phyloP scores from a whole-genome alignment of 2,888 invertebrate genomes.

The Acleris sparsana region DNA sequence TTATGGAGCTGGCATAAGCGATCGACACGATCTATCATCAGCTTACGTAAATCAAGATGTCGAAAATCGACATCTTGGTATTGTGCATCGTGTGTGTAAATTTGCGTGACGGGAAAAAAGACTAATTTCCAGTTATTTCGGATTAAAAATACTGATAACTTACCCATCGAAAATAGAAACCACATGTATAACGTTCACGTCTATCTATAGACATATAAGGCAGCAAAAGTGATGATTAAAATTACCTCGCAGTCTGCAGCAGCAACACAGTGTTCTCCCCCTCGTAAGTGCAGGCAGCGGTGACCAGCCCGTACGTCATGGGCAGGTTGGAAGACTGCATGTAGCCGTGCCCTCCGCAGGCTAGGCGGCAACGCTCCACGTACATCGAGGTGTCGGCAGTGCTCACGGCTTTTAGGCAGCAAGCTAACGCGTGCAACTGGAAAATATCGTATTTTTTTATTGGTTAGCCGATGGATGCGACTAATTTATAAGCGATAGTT shows the following conservation, averaged over 20 bases:
- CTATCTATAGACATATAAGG: not conserved
- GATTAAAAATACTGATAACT: too few species aligned
- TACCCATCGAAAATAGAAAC: too few species aligned
- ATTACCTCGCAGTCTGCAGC: constrained; percentile 92
- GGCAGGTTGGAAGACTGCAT: constrained; percentile 94
- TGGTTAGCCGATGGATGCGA: too few species aligned
- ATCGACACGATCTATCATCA: too few species aligned
- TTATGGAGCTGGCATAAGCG: too few species aligned
- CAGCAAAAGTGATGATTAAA: not conserved
- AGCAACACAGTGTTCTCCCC: constrained; percentile 97
- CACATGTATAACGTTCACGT: too few species aligned
- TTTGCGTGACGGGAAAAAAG: too few species aligned
- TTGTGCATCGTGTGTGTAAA: too few species aligned
- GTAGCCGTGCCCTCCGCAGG: constrained; percentile 98
- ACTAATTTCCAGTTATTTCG: too few species aligned
- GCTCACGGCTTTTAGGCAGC: constrained; percentile 95
- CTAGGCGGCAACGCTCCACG: constrained; percentile 91
- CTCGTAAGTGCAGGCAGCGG: constrained; percentile 96
- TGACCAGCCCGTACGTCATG: constrained; percentile 89
- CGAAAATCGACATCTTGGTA: too few species aligned
- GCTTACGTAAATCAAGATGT: too few species aligned
- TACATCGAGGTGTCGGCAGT: constrained; percentile 88
- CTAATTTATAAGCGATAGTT: too few species aligned
- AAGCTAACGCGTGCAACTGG: constrained; percentile 94
- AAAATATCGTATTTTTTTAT: constrained; percentile 41